These are phyloP conservation scores for Rotaria magnacalcarata DNA, from an alignment of 2,888 invertebrate species.

Conservation along the genomic window DNA sequence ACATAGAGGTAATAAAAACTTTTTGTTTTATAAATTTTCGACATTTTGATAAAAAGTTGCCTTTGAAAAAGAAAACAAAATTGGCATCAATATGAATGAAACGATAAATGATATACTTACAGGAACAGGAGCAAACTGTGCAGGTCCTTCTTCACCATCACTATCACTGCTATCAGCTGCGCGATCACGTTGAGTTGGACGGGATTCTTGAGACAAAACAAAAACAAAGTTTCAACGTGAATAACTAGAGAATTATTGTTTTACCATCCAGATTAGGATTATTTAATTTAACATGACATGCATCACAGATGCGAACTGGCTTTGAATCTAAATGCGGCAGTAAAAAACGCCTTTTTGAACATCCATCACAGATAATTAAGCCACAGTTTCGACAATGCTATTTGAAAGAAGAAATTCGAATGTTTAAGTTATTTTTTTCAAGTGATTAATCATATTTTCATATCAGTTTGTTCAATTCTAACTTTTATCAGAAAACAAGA, in stretches of 20 bases:
- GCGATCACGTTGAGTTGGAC: background rate
- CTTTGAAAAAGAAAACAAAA: background rate
- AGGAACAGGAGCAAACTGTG: background rate
- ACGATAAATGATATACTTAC: background rate
- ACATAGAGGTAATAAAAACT: background rate
- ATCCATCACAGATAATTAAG: slow-evolving; percentile 39
- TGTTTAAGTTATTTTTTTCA: too few species aligned
- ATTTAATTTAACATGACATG: slow-evolving; percentile 16
- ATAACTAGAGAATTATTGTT: background rate
- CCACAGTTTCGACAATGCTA: slow-evolving; percentile 25
- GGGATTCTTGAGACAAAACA: background rate
- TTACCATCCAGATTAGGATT: background rate
- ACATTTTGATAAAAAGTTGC: slow-evolving; percentile 5
- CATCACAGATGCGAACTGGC: slow-evolving; percentile 41
- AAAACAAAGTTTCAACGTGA: background rate
- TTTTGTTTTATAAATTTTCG: background rate
- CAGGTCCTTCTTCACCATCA: background rate
- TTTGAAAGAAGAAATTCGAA: too few species aligned
- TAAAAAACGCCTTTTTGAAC: slow-evolving; percentile 44
- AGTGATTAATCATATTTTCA: too few species aligned
- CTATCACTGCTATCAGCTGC: slow-evolving; percentile 21
- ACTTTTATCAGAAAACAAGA: too few species aligned
- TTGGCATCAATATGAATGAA: background rate
- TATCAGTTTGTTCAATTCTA: too few species aligned
- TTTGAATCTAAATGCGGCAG: slow-evolving; percentile 38